phyloP scores from a whole-genome alignment of 2,888 invertebrate species.

The Arrhopalites spinosus region DNA sequence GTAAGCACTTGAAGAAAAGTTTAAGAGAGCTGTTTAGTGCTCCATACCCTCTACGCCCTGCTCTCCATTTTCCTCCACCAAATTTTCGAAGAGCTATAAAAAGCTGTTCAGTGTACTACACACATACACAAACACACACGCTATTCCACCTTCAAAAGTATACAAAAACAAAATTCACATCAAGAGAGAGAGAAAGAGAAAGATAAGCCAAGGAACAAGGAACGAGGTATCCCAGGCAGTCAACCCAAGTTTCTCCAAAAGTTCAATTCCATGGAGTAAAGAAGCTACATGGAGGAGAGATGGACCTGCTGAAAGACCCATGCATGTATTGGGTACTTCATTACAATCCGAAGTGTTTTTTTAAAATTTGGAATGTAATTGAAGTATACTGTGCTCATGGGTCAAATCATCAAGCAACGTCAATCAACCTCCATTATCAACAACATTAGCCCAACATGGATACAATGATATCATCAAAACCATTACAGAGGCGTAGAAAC shows the following conservation, averaged over 20 bases:
- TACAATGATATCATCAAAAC: not conserved
- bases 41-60: not conserved
- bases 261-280: constrained; percentile 74
- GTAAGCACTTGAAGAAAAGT: constrained; percentile 11
- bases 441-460: no score
- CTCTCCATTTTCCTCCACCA: not conserved
- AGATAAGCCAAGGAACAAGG: not conserved
- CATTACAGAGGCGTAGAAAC: not conserved
- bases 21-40: constrained; percentile 15
- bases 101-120: no score
- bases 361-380: constrained; percentile 92
- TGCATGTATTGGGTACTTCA: constrained; percentile 66
- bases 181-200: constrained; percentile 9
- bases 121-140: not conserved
- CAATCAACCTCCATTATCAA: not conserved
- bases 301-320: no score
- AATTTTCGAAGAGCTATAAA: not conserved
- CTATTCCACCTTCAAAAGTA: not conserved
- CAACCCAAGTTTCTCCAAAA: constrained; percentile 46
- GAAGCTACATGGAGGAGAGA: no score
- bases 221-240: not conserved
- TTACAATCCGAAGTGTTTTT: constrained; percentile 81
- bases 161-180: not conserved
- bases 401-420: constrained; percentile 45
- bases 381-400: constrained; percentile 64